phyloP scores from a whole-genome alignment of 2,888 invertebrate species.

The Pollenia labialis region DNA sequence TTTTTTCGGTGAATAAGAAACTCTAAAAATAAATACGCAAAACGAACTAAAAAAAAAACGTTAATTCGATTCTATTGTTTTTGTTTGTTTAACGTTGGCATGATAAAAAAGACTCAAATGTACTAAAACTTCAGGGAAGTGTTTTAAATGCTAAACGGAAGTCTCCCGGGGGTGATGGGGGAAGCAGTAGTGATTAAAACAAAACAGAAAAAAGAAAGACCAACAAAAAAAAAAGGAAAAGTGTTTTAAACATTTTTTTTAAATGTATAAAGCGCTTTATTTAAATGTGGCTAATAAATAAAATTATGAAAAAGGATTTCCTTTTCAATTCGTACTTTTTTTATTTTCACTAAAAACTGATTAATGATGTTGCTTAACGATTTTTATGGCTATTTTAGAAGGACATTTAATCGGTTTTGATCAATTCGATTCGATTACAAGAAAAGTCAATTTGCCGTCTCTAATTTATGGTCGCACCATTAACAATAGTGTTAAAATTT shows the following conservation, averaged over 20 bases:
- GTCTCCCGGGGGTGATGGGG: background rate
- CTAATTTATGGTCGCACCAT: conserved; percentile 52
- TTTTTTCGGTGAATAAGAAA: conserved; percentile 3
- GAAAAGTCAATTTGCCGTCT: conserved; percentile 38
- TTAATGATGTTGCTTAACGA: conserved; percentile 20
- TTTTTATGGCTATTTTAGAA: conserved; percentile 35
- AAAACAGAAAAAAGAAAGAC: background rate
- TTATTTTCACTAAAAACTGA: conserved; percentile 6
- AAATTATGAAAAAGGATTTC: background rate
- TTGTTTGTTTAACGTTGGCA: background rate
- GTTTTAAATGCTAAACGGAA: conserved; percentile 24
- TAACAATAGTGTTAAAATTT: conserved; percentile 51
- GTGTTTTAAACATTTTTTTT: conserved; percentile 18
- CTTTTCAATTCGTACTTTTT: background rate
- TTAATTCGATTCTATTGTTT: conserved; percentile 22
- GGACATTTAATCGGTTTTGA: conserved; percentile 31
- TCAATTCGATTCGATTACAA: conserved; percentile 4
- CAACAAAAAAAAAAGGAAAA: background rate
- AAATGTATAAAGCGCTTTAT: conserved; percentile 1
- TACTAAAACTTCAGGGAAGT: background rate
- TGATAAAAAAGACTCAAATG: background rate
- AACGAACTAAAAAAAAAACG: background rate
- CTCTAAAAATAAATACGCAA: conserved; percentile 23
- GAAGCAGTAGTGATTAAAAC: background rate
- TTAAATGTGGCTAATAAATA: conserved; percentile 17